Percentiles rank a stretch among this genome's conserved stretches.
phyloP scores from a whole-genome alignment of 2,888 invertebrate species.

The Patella ulyssiponensis region DNA sequence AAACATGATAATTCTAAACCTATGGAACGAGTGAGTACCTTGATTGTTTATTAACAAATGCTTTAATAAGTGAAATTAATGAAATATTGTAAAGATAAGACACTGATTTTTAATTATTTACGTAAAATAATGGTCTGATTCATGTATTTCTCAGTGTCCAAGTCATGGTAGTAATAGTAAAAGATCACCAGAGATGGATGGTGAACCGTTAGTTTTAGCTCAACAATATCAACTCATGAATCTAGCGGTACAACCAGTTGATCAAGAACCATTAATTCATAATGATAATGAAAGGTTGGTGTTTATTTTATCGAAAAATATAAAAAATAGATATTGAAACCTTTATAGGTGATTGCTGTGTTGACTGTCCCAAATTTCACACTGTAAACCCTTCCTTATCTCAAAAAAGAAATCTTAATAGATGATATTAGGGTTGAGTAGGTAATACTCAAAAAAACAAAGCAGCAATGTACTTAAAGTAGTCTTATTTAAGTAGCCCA shows the following conservation, averaged over 20 bases:
- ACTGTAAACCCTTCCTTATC: too few relatives aligned
- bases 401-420: too few relatives aligned
- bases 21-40: conserved; percentile 41
- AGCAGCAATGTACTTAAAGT: too few relatives aligned
- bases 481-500: too few relatives aligned
- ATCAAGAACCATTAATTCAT: conserved; percentile 80
- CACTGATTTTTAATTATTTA: neutral
- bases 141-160: conserved; percentile 43
- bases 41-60: neutral
- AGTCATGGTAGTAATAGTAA: conserved; percentile 49
- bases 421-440: too few relatives aligned
- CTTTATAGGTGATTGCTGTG: too few relatives aligned
- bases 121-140: neutral
- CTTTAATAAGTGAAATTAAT: neutral
- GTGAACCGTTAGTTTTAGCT: conserved; percentile 53
- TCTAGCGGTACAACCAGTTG: conserved; percentile 84
- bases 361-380: too few relatives aligned
- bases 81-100: neutral
- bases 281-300: conserved; percentile 77
- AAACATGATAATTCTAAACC: conserved; percentile 74
- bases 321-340: too few relatives aligned
- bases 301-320: too few relatives aligned
- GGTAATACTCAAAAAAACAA: too few relatives aligned
- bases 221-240: conserved; percentile 89
- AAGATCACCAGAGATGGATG: conserved; percentile 45